Evolutionary conservation across 2,113 vertebrate species (phyloP).

Genomic region (Urocitellus parryii): DNA sequence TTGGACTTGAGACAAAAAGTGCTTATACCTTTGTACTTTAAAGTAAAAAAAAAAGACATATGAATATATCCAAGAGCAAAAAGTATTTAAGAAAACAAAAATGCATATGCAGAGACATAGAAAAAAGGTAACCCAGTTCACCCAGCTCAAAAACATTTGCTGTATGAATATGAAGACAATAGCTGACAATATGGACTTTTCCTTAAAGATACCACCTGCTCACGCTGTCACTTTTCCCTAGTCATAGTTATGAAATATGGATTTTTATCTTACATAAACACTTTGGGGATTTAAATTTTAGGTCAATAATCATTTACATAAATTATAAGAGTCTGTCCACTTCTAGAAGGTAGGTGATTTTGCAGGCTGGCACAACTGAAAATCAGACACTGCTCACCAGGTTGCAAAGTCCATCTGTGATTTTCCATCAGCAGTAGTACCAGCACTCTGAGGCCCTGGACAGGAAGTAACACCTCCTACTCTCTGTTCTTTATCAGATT

Average conservation of each 20-base stretch:
- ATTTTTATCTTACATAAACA: background rate
- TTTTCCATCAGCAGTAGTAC: background rate
- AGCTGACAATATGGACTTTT: background rate
- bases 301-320: background rate
- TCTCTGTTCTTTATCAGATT: background rate
- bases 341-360: background rate
- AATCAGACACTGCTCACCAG: background rate
- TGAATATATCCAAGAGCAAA: background rate
- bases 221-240: background rate
- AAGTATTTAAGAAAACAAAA: constrained; percentile 8
- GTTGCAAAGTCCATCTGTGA: background rate
- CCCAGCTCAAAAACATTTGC: background rate
- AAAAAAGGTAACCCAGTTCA: background rate
- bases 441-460: background rate
- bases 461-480: background rate
- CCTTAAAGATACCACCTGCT: background rate
- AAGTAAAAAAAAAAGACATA: background rate
- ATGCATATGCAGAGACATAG: background rate
- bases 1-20: background rate
- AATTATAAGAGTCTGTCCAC: background rate
- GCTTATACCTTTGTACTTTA: background rate
- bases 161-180: background rate
- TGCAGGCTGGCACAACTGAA: background rate
- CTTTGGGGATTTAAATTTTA: constrained; percentile 1
- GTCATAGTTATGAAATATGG: background rate